These are phyloP conservation scores for Nipponacmea schrenckii DNA, from an alignment of 2,888 invertebrate genomes.

Conservation along the genomic window DNA sequence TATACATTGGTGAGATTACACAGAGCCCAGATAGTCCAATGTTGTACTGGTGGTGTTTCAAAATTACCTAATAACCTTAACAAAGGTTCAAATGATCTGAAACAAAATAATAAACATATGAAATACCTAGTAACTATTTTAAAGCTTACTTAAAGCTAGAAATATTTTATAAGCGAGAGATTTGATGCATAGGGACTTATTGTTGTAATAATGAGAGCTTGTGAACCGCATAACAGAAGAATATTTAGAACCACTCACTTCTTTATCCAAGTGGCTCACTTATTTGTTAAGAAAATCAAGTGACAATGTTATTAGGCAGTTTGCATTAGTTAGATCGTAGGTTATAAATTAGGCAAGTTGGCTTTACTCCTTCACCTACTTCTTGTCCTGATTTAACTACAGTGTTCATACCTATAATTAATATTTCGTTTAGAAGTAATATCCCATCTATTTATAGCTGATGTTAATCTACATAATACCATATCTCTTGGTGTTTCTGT, in stretches of 20 bases:
- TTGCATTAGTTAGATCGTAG: too few species aligned
- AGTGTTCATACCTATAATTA: slow-evolving; percentile 78
- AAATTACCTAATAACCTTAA: slow-evolving; percentile 80
- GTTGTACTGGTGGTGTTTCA: slow-evolving; percentile 89
- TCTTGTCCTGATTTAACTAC: too few species aligned
- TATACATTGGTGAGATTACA: slow-evolving; percentile 94
- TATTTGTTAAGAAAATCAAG: not conserved
- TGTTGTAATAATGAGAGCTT: too few species aligned
- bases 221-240: too few species aligned
- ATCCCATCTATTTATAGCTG: slow-evolving; percentile 90
- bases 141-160: too few species aligned
- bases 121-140: too few species aligned
- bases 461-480: slow-evolving; percentile 78
- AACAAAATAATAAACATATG: slow-evolving; percentile 23
- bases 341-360: too few species aligned
- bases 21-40: slow-evolving; percentile 97
- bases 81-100: slow-evolving; percentile 91
- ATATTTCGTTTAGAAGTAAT: slow-evolving; percentile 89
- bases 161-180: not conserved
- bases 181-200: too few species aligned
- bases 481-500: slow-evolving; percentile 77
- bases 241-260: too few species aligned
- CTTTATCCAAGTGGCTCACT: too few species aligned
- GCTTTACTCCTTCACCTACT: too few species aligned
- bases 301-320: too few species aligned